Evolutionary conservation across 2,888 invertebrate genomes (phyloP).

Genomic region (Corbicula japonica): DNA sequence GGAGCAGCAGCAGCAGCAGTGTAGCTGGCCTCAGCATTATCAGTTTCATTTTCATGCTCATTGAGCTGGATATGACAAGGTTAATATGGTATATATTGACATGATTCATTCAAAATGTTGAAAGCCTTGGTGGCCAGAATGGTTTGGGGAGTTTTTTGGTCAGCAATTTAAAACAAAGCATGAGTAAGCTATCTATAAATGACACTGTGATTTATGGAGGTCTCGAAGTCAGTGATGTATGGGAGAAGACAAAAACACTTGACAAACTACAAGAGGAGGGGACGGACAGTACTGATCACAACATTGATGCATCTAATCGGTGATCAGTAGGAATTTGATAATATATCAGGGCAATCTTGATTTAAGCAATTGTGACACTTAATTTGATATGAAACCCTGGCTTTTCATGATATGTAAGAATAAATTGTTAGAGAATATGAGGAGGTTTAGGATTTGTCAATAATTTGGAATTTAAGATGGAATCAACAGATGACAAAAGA

Average conservation of each 20-base stretch:
- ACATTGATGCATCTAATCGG: conserved; percentile 21
- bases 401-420: not conserved
- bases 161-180: conserved; percentile 32
- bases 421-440: not conserved
- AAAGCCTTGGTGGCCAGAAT: no score
- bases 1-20: no score
- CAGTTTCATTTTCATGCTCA: no score
- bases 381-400: conserved; percentile 1
- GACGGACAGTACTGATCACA: conserved; percentile 20
- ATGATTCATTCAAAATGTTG: no score
- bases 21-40: no score
- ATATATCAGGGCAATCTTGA: not conserved
- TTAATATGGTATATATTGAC: no score
- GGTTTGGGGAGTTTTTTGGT: no score
- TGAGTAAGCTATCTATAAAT: conserved; percentile 7
- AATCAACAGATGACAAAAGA: conserved; percentile 4
- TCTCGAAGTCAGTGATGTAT: conserved; percentile 6
- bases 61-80: no score
- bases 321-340: conserved; percentile 11
- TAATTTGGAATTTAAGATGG: not conserved
- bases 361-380: not conserved
- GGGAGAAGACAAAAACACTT: not conserved
- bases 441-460: no score
- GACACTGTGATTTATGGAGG: conserved; percentile 7
- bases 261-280: not conserved